Conservation (phyloP, 1,140 invertebrate species). For the Himalopsyche phryganea region DNA sequence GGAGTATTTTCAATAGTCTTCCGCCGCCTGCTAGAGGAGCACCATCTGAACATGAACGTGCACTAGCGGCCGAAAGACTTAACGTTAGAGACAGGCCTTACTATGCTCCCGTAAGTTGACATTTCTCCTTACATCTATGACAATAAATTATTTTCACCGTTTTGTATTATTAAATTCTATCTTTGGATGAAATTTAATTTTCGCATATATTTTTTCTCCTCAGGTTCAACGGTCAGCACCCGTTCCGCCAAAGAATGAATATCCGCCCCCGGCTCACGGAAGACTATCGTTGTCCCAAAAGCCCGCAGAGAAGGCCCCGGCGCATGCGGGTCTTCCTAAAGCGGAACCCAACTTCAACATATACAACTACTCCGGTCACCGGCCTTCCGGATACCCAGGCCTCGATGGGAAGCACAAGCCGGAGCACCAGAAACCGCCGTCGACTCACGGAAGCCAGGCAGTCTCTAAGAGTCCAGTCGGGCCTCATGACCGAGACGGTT, state of each 20-base stretch:
- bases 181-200: not conserved
- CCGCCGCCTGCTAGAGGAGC: constrained; percentile 38
- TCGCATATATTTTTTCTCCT: constrained; percentile 10
- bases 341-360: constrained; percentile 71
- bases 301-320: constrained; percentile 53
- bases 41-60: not conserved
- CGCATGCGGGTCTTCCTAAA: constrained; percentile 61
- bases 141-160: not conserved
- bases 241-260: constrained; percentile 55
- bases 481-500: constrained; percentile 54
- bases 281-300: constrained; percentile 45
- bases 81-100: constrained; percentile 18
- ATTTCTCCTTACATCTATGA: no score
- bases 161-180: not conserved
- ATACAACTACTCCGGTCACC: constrained; percentile 65
- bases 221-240: constrained; percentile 45
- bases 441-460: constrained; percentile 34
- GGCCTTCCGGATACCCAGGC: constrained; percentile 14
- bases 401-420: constrained; percentile 26
- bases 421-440: constrained; percentile 38
- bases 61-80: constrained; percentile 1
- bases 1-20: constrained; percentile 52
- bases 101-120: constrained; percentile 20
- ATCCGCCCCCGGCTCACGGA: constrained; percentile 57
- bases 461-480: constrained; percentile 42